These are phyloP conservation scores for Drosophila affinis DNA, from an alignment of 2,888 invertebrate genomes.

Conservation along the genomic window DNA sequence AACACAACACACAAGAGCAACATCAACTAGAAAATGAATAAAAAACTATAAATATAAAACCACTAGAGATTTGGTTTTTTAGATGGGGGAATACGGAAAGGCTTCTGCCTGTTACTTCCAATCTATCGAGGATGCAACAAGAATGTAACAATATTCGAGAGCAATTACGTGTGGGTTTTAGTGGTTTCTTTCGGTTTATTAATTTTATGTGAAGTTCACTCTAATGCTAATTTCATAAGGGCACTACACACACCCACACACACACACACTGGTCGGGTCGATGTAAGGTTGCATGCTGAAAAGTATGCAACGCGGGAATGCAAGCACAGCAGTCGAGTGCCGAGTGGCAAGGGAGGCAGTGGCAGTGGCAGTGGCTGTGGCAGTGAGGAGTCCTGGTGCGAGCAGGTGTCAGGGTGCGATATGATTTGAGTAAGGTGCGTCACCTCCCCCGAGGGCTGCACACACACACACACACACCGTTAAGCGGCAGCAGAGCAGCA, in stretches of 20 bases:
- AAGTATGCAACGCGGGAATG: slow-evolving; percentile 43
- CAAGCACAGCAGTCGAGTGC: slow-evolving; percentile 26
- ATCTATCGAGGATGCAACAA: not conserved
- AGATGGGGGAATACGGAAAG: not conserved
- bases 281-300: not conserved
- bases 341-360: not conserved
- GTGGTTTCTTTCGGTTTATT: slow-evolving; percentile 42
- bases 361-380: not conserved
- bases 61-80: not conserved
- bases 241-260: not conserved
- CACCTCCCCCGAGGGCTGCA: slow-evolving; percentile 5
- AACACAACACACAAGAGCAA: slow-evolving; percentile 20
- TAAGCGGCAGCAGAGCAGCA: slow-evolving; percentile 13
- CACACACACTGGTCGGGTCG: slow-evolving; percentile 1
- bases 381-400: not conserved
- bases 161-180: not conserved
- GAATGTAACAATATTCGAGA: not conserved
- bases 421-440: slow-evolving; percentile 16
- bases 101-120: not conserved
- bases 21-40: slow-evolving; percentile 9
- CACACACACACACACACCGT: not conserved
- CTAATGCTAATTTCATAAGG: slow-evolving; percentile 34
- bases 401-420: slow-evolving; percentile 42
- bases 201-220: slow-evolving; percentile 12
- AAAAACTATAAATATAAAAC: slow-evolving; percentile 18